A percentile compares a stretch with the other conserved stretches of the same genome.
These are phyloP conservation scores for Hydra vulgaris DNA, from an alignment of 30 jellyfish, hydroid and myxozoan genomes.

Conservation along the genomic window DNA sequence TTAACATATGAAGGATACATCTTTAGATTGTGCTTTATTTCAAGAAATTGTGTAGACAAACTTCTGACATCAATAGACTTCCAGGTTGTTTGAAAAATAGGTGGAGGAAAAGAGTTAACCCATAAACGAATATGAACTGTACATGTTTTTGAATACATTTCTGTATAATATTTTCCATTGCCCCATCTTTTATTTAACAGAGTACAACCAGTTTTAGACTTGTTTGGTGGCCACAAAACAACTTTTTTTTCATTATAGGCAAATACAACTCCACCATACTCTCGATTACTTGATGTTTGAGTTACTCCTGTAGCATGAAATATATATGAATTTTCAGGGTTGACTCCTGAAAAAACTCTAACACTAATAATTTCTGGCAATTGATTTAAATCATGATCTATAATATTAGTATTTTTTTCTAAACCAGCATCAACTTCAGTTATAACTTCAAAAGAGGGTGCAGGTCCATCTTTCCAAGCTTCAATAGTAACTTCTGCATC, in stretches of 20 bases:
- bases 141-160: conserved; percentile 48
- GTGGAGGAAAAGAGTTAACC: conserved; percentile 79
- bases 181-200: conserved; percentile 88
- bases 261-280: conserved; percentile 83
- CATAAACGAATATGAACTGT: conserved; percentile 76
- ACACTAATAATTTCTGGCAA: conserved; percentile 86
- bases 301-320: conserved; percentile 86
- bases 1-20: conserved; percentile 42
- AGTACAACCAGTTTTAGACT: conserved; percentile 55
- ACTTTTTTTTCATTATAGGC: conserved; percentile 65
- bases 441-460: conserved; percentile 70
- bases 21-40: conserved; percentile 49
- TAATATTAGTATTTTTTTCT: not conserved
- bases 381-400: conserved; percentile 48
- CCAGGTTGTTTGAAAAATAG: conserved; percentile 84
- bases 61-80: conserved; percentile 43
- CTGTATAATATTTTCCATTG: conserved; percentile 45
- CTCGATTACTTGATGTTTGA: conserved; percentile 51
- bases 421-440: conserved; percentile 47
- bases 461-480: conserved; percentile 77
- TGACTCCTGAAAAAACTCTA: conserved; percentile 35
- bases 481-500: conserved; percentile 65
- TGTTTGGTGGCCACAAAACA: conserved; percentile 73
- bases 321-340: conserved; percentile 18
- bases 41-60: conserved; percentile 43